phyloP scores from a whole-genome alignment of 1,140 invertebrate genomes.

The Wasmannia auropunctata region DNA sequence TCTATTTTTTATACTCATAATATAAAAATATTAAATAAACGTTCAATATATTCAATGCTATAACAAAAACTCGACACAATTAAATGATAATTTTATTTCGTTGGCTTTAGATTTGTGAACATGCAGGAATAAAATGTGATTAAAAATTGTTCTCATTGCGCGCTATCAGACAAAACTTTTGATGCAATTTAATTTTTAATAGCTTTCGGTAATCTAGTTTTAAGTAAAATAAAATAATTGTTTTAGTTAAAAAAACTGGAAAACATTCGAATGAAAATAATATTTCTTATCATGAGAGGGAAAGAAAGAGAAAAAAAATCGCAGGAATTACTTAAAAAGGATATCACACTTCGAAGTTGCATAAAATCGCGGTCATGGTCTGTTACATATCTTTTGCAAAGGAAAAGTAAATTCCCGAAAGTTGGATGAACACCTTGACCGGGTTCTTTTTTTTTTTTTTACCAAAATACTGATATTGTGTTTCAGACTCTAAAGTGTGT shows the following conservation, averaged over 20 bases:
- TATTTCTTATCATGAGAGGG: not conserved
- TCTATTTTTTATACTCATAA: not conserved
- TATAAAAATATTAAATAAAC: not conserved
- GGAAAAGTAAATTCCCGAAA: not conserved
- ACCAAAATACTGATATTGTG: not conserved
- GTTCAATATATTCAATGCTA: not conserved
- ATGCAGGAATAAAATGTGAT: not conserved
- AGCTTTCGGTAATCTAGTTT: not conserved
- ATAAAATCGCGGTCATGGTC: not conserved
- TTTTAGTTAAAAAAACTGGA: not conserved
- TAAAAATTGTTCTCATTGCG: not conserved
- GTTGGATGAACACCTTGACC: not conserved
- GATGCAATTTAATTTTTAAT: not conserved
- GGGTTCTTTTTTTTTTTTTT: too few species aligned
- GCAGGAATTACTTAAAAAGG: not conserved
- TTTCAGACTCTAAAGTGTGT: not conserved
- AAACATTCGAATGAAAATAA: not conserved
- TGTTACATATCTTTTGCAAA: not conserved
- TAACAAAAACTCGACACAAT: not conserved
- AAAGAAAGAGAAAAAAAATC: not conserved
- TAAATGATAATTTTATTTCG: not conserved
- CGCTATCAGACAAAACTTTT: not conserved
- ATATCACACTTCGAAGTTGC: not conserved
- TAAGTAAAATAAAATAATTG: not conserved
- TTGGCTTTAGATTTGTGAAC: not conserved